Conservation (phyloP, 2,888 invertebrate species). For the Drosophila fulvimacula region DNA sequence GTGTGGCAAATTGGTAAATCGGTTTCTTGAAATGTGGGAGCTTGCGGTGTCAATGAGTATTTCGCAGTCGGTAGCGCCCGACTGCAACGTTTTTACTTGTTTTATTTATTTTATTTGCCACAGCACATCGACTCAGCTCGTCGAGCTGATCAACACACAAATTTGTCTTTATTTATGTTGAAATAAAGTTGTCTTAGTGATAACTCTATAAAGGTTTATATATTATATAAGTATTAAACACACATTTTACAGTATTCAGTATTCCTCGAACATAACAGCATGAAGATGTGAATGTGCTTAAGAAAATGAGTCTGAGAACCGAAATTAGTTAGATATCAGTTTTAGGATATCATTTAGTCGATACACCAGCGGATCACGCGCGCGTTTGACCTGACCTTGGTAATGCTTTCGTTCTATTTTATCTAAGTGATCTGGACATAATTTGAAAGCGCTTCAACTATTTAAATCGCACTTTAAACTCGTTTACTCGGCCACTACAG, state of each 20-base stretch:
- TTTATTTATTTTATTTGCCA: no score
- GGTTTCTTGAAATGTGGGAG: no score
- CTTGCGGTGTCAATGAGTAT: no score
- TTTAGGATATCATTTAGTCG: background rate
- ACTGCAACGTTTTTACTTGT: no score
- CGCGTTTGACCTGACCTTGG: background rate
- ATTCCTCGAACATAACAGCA: background rate
- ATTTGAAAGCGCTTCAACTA: constrained; percentile 7
- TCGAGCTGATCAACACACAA: no score
- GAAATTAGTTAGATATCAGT: background rate
- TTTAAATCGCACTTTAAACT: constrained; percentile 2
- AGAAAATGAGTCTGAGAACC: background rate
- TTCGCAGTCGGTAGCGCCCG: no score
- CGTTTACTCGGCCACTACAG: background rate
- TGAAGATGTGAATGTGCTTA: background rate
- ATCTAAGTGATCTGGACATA: background rate
- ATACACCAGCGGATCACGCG: no score
- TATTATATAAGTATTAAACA: background rate
- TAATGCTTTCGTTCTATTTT: background rate
- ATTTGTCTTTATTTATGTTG: no score
- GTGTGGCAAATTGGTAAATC: no score
- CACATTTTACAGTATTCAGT: background rate
- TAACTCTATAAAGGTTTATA: background rate
- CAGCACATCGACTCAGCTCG: no score
- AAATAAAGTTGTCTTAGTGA: no score